Percentiles rank a stretch among this genome's conserved stretches.
Evolutionary conservation across 2,113 vertebrate genomes (phyloP).

Genomic region (Condylura cristata): DNA sequence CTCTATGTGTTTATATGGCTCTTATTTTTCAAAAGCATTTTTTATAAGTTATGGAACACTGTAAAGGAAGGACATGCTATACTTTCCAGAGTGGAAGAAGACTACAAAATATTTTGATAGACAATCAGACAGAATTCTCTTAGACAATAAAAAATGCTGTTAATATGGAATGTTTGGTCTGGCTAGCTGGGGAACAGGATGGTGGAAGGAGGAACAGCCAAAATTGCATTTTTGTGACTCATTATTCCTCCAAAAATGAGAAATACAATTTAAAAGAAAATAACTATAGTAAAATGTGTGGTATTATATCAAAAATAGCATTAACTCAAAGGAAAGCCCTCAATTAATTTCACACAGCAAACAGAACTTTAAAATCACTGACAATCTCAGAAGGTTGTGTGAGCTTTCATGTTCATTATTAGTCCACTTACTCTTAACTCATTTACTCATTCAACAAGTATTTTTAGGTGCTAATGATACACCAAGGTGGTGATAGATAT

Average conservation of each 20-base stretch:
- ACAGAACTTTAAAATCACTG: constrained; percentile 5
- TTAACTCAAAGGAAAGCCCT: constrained; percentile 29
- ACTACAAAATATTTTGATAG: constrained; percentile 52
- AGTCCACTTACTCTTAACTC: background rate
- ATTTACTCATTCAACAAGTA: background rate
- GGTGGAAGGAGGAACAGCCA: constrained; percentile 42
- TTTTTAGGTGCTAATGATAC: background rate
- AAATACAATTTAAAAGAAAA: constrained; percentile 71
- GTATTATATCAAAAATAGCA: constrained; percentile 41
- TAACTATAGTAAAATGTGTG: constrained; percentile 48
- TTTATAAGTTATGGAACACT: background rate
- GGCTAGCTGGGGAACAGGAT: constrained; percentile 39
- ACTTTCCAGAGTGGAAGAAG: constrained; percentile 1
- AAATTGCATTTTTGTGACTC: constrained; percentile 74
- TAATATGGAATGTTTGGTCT: constrained; percentile 71
- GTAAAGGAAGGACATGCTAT: background rate
- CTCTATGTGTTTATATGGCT: background rate
- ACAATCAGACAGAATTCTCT: constrained; percentile 51
- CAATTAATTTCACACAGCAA: constrained; percentile 38
- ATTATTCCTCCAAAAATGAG: constrained; percentile 61
- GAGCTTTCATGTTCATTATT: background rate
- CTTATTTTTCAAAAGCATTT: constrained; percentile 48
- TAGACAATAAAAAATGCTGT: constrained; percentile 60
- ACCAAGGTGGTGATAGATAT: background rate
- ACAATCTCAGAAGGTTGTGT: background rate